These are phyloP conservation scores for Ptilonorhynchus violaceus DNA, from an alignment of 2,113 vertebrate species.

Conservation along the genomic window DNA sequence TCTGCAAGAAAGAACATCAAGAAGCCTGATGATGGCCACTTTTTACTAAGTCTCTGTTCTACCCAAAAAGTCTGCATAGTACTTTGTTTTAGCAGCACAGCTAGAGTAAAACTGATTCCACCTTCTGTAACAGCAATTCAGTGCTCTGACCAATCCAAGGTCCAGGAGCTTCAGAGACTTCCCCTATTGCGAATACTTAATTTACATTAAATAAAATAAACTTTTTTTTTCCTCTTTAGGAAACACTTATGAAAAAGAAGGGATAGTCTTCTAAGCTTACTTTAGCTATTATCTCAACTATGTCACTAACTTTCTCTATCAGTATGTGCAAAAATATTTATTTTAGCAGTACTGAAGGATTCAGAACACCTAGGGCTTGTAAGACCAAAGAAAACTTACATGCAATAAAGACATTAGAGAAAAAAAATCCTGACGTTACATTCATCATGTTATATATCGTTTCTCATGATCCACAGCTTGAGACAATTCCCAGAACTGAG, in stretches of 20 bases:
- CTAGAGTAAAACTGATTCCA: neutral
- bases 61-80: neutral
- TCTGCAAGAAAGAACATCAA: neutral
- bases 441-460: accelerated
- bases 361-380: neutral
- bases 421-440: neutral
- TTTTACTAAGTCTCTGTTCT: neutral
- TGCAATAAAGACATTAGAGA: neutral
- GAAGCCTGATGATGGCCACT: neutral
- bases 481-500: neutral
- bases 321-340: accelerated
- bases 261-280: neutral
- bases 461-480: neutral
- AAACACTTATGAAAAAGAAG: neutral
- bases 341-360: neutral
- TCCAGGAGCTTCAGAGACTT: neutral
- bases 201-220: neutral
- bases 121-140: neutral
- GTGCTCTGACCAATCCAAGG: neutral
- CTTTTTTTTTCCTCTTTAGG: neutral
- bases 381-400: neutral
- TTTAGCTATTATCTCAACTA: neutral
- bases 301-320: neutral
- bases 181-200: neutral
- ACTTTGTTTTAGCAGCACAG: neutral